Evolutionary conservation across 2,797 vertebrate genomes (phyloP), one percentile per base, ranked within the genome.

Genomic region (Semaprochilodus insignis): DNA sequence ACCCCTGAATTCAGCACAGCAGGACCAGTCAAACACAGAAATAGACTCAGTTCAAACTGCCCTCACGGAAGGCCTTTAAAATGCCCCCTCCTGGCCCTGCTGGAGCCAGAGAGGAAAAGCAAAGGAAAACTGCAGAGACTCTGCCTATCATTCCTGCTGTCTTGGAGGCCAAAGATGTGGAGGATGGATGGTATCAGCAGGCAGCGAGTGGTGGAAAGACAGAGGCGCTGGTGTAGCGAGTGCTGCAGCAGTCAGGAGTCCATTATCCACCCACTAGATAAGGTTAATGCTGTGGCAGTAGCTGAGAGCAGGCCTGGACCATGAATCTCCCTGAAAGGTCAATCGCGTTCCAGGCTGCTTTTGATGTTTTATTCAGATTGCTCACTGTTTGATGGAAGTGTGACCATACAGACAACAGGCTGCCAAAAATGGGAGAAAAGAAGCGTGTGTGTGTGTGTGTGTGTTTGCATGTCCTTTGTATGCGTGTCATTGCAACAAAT

Each of bases 271-370:
- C 66, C 52, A 4, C 15, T 21, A 84, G 75, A 87, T 83, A 86
- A 87, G 83, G 82, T 87, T 88, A 89, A 87, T 83, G 34, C 51
- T 27, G 25, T 78, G 72, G 59, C 40, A 73, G 85, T 17, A 60
- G 72, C 71, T 71, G 65, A 80, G 82, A 57, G 84, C 76, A 77
- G 82, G 63, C 69, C 69, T 34, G 59, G 78, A 74, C 77, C 76
- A 52, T 62, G 83, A 54, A 81, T 83, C 83, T 86, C n/a, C 40
- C 85, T 27, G 52, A 91, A 93, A 93, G 93, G 92, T 95, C 93
- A 93, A 90, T 91, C 81, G 77, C 80, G 93, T 93, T 92, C 87
- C 85, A 72, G 77, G 65, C 82, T 87, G 90, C 88, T 85, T 88
- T 83, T 85, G 84, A 92, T 89, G 87, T 91, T 86, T 81, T 86